These are phyloP conservation scores for Agrotis puta DNA, from an alignment of 2,888 invertebrate species.

Conservation along the genomic window DNA sequence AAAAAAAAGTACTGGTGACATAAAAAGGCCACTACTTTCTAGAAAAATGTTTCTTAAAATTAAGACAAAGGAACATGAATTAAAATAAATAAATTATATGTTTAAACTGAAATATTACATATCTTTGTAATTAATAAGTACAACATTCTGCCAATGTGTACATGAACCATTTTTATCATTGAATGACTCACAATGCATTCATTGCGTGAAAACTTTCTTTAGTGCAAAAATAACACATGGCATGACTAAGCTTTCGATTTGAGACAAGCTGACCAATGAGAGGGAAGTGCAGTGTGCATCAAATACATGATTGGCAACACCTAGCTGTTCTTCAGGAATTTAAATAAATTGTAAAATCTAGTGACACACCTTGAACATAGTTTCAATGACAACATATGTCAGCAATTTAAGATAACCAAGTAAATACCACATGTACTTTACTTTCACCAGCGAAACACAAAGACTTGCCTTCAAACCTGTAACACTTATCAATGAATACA, in stretches of 20 bases:
- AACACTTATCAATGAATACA: constrained; percentile 45
- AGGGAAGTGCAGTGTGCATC: constrained; percentile 15
- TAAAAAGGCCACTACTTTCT: background rate
- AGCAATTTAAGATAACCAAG: background rate
- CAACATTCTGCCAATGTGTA: background rate
- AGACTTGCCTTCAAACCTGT: constrained; percentile 27
- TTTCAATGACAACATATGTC: constrained; percentile 31
- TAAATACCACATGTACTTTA: background rate
- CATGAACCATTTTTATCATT: background rate
- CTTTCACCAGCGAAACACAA: background rate
- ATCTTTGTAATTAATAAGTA: background rate
- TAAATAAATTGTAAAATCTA: constrained; percentile 18
- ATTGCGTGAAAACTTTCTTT: background rate
- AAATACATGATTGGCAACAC: constrained; percentile 20
- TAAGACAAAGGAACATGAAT: background rate
- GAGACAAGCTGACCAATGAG: constrained; percentile 23
- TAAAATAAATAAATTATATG: background rate
- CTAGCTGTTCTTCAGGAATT: background rate
- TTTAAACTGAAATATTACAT: background rate
- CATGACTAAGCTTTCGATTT: constrained; percentile 12
- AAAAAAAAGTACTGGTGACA: too few relatives aligned
- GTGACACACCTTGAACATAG: constrained; percentile 48
- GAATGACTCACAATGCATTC: constrained; percentile 13
- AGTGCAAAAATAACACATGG: constrained; percentile 25
- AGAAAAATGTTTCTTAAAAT: background rate